Percentiles rank a stretch among this genome's conserved stretches.
These are phyloP conservation scores for Melanotaenia nigrans DNA, from an alignment of 2,797 vertebrate genomes.

Conservation along the genomic window DNA sequence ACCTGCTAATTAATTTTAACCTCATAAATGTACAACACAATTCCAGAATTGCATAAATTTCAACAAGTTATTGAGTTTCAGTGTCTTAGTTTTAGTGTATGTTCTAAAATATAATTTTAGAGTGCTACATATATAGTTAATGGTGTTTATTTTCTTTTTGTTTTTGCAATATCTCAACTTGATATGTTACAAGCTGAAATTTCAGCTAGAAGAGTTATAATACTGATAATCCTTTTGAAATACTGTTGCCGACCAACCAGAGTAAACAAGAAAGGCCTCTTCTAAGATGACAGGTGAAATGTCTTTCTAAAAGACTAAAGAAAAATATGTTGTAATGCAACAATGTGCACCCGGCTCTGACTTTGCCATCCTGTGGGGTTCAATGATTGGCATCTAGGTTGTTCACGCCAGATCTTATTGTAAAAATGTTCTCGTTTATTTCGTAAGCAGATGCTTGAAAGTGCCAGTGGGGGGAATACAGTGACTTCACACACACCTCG, in stretches of 20 bases:
- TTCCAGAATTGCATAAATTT: background rate
- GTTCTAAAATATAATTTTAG: too few species aligned
- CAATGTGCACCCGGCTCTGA: background rate
- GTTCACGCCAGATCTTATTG: background rate
- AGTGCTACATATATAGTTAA: background rate
- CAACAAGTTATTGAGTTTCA: background rate
- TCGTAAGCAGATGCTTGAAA: slow-evolving; percentile 18
- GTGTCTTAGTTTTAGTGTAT: too few species aligned
- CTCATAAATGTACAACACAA: background rate
- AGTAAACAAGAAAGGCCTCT: background rate
- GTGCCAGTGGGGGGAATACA: slow-evolving; percentile 6
- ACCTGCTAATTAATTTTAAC: too few species aligned
- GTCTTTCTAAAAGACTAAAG: background rate
- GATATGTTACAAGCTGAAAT: too few species aligned
- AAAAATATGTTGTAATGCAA: background rate
- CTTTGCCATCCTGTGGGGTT: background rate
- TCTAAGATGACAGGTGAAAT: background rate
- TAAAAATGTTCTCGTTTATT: slow-evolving; percentile 4
- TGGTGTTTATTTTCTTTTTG: too few species aligned
- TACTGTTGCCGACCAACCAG: background rate
- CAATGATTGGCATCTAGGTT: slow-evolving; percentile 8
- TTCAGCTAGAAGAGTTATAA: background rate
- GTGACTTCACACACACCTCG: slow-evolving; percentile 3
- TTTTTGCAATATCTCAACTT: too few species aligned
- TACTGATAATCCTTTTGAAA: background rate